phyloP scores from a whole-genome alignment of 2,888 invertebrate species.

The Watsonalla cultraria region DNA sequence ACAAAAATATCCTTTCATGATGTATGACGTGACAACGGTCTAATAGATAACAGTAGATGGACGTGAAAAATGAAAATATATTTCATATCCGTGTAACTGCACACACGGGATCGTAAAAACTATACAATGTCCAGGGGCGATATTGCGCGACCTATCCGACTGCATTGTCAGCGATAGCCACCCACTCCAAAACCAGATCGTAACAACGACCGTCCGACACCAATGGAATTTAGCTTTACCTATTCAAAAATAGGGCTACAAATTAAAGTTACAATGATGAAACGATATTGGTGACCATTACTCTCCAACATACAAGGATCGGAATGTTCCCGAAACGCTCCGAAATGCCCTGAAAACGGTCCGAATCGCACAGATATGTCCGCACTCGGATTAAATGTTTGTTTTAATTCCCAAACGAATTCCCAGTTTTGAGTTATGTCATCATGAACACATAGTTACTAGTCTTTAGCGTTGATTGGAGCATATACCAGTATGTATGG shows the following conservation, averaged over 20 bases:
- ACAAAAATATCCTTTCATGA: too few species aligned
- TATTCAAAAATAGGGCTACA: not conserved
- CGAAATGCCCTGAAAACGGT: conserved; percentile 6
- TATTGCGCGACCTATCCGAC: conserved; percentile 5
- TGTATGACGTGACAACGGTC: too few species aligned
- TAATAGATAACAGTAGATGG: too few species aligned
- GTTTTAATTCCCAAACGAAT: conserved; percentile 13
- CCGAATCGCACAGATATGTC: conserved; percentile 14
- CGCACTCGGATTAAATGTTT: conserved; percentile 20
- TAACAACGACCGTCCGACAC: not conserved
- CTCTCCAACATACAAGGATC: conserved; percentile 4
- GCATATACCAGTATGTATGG: too few species aligned
- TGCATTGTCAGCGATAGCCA: conserved; percentile 11
- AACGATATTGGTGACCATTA: conserved; percentile 10
- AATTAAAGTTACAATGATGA: conserved; percentile 1
- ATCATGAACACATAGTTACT: not conserved
- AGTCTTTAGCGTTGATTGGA: too few species aligned
- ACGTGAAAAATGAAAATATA: not conserved
- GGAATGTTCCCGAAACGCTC: conserved; percentile 6
- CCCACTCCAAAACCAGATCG: not conserved
- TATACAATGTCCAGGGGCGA: conserved; percentile 2
- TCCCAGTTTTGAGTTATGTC: not conserved
- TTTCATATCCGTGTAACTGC: not conserved
- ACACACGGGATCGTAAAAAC: not conserved
- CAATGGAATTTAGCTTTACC: not conserved